Conservation (phyloP, 2,888 invertebrate genomes). For the Danaus chrysippus region DNA sequence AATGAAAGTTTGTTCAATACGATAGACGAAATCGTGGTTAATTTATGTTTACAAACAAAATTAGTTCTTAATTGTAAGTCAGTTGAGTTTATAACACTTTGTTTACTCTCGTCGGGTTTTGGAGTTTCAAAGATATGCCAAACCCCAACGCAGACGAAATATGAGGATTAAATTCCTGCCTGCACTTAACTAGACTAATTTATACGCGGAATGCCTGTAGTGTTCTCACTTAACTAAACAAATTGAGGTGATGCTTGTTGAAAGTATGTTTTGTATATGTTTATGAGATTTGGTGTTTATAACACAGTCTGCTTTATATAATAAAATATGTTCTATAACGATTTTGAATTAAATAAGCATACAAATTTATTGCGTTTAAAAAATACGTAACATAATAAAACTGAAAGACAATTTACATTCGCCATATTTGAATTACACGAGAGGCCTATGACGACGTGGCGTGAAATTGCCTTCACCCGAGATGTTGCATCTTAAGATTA, state of each 20-base stretch:
- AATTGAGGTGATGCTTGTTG: constrained; percentile 71
- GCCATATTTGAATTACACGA: constrained; percentile 52
- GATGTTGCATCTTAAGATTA: constrained; percentile 34
- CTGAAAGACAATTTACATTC: constrained; percentile 52
- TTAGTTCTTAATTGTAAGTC: constrained; percentile 38
- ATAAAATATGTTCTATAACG: no score
- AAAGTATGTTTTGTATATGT: constrained; percentile 49
- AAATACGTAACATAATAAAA: constrained; percentile 37
- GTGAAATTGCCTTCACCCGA: constrained; percentile 63
- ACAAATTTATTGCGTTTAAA: no score
- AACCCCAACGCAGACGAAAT: constrained; percentile 72
- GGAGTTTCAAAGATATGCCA: constrained; percentile 72
- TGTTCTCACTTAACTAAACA: constrained; percentile 65
- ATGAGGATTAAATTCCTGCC: constrained; percentile 78
- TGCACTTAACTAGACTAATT: constrained; percentile 78
- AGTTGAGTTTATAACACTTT: constrained; percentile 47
- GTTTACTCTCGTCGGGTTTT: constrained; percentile 50
- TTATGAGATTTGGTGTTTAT: constrained; percentile 3
- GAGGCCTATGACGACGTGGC: constrained; percentile 60
- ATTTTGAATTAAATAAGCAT: no score
- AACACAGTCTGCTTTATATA: no score
- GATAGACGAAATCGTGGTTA: constrained; percentile 21
- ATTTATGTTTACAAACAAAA: constrained; percentile 36
- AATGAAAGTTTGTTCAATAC: constrained; percentile 14
- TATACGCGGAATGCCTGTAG: constrained; percentile 64